Evolutionary conservation across 2,113 vertebrate genomes (phyloP).

Genomic region (Pachycephala philippinensis): DNA sequence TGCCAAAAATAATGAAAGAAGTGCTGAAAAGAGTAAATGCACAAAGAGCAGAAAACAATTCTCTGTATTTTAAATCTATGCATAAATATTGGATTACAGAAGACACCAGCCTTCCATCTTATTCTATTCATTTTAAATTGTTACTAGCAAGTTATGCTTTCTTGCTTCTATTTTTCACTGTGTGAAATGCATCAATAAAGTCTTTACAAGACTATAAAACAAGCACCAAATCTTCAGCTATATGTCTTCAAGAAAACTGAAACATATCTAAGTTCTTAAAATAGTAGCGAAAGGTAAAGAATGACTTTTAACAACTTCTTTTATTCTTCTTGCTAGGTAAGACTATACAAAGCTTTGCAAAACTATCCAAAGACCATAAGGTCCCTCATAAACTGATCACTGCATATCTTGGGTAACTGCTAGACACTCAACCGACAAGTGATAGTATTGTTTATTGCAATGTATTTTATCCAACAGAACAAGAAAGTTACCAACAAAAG

Average conservation of each 20-base stretch:
- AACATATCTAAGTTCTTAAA: background rate
- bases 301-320: background rate
- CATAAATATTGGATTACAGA: background rate
- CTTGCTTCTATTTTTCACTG: background rate
- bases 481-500: background rate
- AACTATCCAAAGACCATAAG: background rate
- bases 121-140: background rate
- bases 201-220: background rate
- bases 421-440: background rate
- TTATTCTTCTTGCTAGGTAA: background rate
- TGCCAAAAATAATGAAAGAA: background rate
- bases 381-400: background rate
- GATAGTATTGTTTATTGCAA: background rate
- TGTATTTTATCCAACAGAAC: background rate
- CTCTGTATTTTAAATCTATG: background rate
- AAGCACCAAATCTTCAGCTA: background rate
- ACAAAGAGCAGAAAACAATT: background rate
- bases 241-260: background rate
- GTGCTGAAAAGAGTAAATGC: background rate
- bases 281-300: background rate
- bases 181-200: background rate
- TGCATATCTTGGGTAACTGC: background rate
- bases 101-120: background rate
- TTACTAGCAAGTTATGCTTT: background rate
- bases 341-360: background rate